Evolutionary conservation across 2,888 invertebrate genomes (phyloP).

Genomic region (Slavum lentiscoides): DNA sequence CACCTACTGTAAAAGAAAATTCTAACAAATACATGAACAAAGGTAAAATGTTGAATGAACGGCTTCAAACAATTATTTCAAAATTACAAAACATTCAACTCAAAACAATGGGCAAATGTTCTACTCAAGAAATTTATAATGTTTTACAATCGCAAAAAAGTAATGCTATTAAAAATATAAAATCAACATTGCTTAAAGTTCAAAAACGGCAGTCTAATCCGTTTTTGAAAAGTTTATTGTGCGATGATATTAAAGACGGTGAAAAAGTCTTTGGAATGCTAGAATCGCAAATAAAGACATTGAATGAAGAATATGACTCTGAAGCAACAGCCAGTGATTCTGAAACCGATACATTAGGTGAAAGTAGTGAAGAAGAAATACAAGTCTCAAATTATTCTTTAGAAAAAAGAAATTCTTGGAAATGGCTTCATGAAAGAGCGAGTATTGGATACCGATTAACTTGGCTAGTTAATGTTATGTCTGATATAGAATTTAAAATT

Average conservation of each 20-base stretch:
- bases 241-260: constrained; percentile 48
- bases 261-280: constrained; percentile 54
- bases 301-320: constrained; percentile 54
- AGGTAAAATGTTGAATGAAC: constrained; percentile 38
- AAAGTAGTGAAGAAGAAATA: constrained; percentile 52
- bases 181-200: constrained; percentile 48
- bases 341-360: constrained; percentile 54
- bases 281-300: constrained; percentile 53
- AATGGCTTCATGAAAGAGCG: constrained; percentile 54
- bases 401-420: constrained; percentile 54
- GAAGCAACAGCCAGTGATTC: constrained; percentile 55
- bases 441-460: constrained; percentile 54
- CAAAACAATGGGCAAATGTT: constrained; percentile 51
- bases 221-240: constrained; percentile 46
- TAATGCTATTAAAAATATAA: constrained; percentile 49
- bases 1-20: constrained; percentile 47
- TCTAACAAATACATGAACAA: constrained; percentile 27
- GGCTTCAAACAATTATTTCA: constrained; percentile 39
- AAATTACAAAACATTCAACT: constrained; percentile 47
- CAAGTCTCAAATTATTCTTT: constrained; percentile 40
- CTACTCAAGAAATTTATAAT: constrained; percentile 51
- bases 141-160: constrained; percentile 49
- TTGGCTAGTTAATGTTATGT: constrained; percentile 55
- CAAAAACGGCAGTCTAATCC: constrained; percentile 50
- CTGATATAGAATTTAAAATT: constrained; percentile 54